Base-by-base conservation (phyloP, 2,113 vertebrate genomes). In the Zosterops japonicus region DNA sequence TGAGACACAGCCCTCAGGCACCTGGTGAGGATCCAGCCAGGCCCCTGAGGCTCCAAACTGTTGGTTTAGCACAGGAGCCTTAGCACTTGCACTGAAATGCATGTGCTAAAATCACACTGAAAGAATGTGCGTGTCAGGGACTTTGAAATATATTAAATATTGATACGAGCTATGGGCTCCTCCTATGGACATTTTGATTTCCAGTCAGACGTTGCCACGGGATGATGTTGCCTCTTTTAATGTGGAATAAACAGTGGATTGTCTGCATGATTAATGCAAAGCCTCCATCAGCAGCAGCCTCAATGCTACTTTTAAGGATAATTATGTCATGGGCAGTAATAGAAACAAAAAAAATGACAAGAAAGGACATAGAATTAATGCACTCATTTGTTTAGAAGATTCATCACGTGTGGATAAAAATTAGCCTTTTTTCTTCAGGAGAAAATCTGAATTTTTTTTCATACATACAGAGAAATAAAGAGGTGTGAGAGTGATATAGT, bases 1-100 rank as follows among this genome's bases (percentile, higher is more conserved):
- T 67, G 56, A 72, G 67, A 84, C 65, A 27, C 65, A 91, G 92
- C 92, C 93, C 60, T 91, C 53, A 44, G 94, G 96, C 94, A 16
- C 83, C 83, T 83, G 83, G 63, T 84, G 88, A 87, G 87, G n/a
- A 91, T 89, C 87, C 92, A 96, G 0, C 8, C 49, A 88, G 35
- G 84, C 92, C 83, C 93, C 50, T n/a, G 63, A 61, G 92, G 91
- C 71, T 78, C 33, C 89, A 77, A 81, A 91, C 46, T 72, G 68
- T 92, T 91, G 86, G 69, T 94, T 96, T 88, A 83, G 56, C 61
- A 68, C 35, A 60, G 9, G 25, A 94, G 39, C 31, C 53, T 39
- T 5, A 75, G 67, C 41, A n/a, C 20, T 93, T 35, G 42, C 55
- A 56, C 41, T 31, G 12, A 85, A 96, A 79, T 53, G 8, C 46